Base-by-base conservation (phyloP, 2,888 invertebrate genomes). In the Rhyacophila evoluta region DNA sequence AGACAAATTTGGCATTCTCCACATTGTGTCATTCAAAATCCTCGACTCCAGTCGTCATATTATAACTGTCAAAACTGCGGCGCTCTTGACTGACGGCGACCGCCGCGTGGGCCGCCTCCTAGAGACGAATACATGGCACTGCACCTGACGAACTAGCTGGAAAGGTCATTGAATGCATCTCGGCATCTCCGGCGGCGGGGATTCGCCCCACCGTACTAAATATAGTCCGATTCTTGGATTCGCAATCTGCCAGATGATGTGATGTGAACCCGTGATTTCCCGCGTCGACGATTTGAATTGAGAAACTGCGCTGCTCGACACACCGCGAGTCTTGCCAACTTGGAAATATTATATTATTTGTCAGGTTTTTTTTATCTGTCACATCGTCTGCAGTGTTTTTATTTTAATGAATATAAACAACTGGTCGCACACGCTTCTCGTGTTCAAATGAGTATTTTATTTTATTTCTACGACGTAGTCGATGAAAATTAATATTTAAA, bases 121-220 rank as follows among this genome's bases (percentile, higher is more conserved):
- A 8, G 15, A 19, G 8, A 10, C 55, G 12, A 55, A 55, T 19
- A 8, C 10, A 55, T 55, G 55, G 8, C 55, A 10, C 12, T 55
- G 55, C 55, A 55, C 55, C 55, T 55, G 55, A 19, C 8, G 19
- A 19, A 19, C 55, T 5, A 5, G 55, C 55, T 55, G 55, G 55
- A 55, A 55, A 55, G 55, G 55, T 55, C 55, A 55, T 8, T 55
- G 25, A 55, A 55, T 55, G 55, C 55, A 55, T 55, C 19, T 55
- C 25, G 55, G 55, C 25, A 6, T 19, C 19, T 6, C 29, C 4
- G 55, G 55, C 55, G 15, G 55, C 55, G 55, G 55, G 55, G 25
- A 8, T 19, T 25, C 4, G 15, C 19, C 55, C 55, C n/a, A 55
- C 8, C 19, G 55, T 2, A 19, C 25, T 55, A 55, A 25, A 55